Base-by-base conservation (phyloP, 2,888 invertebrate genomes). In the Machimus rusticus region DNA sequence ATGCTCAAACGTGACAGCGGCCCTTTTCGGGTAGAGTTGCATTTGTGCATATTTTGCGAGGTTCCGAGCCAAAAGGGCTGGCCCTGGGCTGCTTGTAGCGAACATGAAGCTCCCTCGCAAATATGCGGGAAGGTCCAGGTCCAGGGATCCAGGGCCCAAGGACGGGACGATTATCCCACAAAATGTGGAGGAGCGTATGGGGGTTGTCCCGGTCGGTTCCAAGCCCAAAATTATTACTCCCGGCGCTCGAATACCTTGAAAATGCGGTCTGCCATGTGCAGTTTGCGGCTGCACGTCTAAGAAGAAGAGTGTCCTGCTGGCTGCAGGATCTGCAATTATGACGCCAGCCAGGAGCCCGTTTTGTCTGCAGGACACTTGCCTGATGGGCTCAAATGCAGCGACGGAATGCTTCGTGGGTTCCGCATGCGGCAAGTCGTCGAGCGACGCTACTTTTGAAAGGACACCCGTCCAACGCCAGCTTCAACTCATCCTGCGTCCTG, bases 241-340 rank as follows among this genome's bases (percentile, higher is more conserved):
- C 51, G 16, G 79, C 43, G 51, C 31, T 55, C 79, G 51, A 79
- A 55, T 51, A 79, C 79, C 79, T 79, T 79, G 55, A 79, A 79
- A 79, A 79, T 79, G 79, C 31, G 79, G 79, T 79, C 28, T 43
- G 16, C 79, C 51, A 79, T 51, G 79, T 51, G 51, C 51, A 79
- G 79, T 51, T 51, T 79, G 79, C 31, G 79, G 79, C 46, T 46
- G 5, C 23, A 28, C 31, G 51, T 79, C 79, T 79, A 79, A 51
- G 79, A 79, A 79, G n/a, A 43, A 76, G 51, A 34, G 79, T n/a
- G 28, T 14, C 8, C 51, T 79, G 79, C 16, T 12, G 28, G n/a
- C n/a, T 76, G 51, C 79, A 46, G 79, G 51, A 79, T 43, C 16
- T 79, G 79, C 79, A 79, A 79, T 79, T 79, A 79, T 79, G 46